phyloP scores from a whole-genome alignment of 2,113 vertebrate genomes.

The Ameiurus melas region DNA sequence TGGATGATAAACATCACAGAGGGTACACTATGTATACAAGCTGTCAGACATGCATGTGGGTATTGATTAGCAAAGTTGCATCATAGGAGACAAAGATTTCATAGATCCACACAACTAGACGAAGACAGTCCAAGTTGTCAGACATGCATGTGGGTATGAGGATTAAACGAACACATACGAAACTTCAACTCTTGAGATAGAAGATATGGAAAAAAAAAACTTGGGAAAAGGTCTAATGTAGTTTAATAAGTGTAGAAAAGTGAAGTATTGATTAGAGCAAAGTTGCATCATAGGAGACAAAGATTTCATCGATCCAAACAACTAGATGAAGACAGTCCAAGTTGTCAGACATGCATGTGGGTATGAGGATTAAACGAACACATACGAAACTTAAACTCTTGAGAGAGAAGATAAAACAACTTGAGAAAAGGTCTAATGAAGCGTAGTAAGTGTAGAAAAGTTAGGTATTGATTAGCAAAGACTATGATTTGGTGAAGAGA shows the following conservation, averaged over 20 bases:
- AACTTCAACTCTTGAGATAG: not conserved
- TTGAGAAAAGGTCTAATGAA: not conserved
- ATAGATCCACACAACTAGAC: not conserved
- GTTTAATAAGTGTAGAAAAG: not conserved
- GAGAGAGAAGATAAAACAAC: not conserved
- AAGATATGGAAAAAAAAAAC: not conserved
- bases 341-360: constrained; percentile 15
- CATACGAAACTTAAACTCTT: constrained; percentile 18
- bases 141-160: constrained; percentile 22
- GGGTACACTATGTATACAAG: not conserved
- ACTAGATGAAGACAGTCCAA: constrained; percentile 15
- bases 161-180: constrained; percentile 9
- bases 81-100: not conserved
- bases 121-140: constrained; percentile 13
- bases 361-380: constrained; percentile 11
- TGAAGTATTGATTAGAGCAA: too few species aligned
- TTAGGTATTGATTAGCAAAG: not conserved
- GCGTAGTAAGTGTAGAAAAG: not conserved
- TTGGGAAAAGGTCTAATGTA: not conserved
- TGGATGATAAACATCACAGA: not conserved
- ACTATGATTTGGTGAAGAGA: not conserved
- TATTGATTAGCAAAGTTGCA: not conserved
- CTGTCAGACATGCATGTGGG: too few species aligned
- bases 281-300: not conserved
- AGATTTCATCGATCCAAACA: not conserved